Conservation (phyloP, 2,797 vertebrate genomes). For the Sebastes baramenuke region DNA sequence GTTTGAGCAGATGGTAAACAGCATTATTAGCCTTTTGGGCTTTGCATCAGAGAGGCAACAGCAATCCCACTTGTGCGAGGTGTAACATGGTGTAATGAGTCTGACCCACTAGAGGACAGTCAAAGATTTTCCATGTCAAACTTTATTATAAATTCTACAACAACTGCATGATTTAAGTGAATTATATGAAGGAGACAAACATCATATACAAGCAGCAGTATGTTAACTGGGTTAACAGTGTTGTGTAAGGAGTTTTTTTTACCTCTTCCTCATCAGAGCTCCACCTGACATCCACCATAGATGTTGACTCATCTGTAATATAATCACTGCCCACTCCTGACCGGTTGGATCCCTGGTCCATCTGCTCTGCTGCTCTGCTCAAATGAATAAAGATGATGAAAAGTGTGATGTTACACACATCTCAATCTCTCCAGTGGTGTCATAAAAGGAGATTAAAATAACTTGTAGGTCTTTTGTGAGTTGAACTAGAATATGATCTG, state of each 20-base stretch:
- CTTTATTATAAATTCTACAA: background rate
- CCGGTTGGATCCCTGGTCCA: constrained; percentile 69
- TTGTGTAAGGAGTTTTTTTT: background rate
- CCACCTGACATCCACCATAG: constrained; percentile 54
- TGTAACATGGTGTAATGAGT: constrained; percentile 3
- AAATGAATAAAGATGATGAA: background rate
- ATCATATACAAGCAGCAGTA: background rate
- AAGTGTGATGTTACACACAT: background rate
- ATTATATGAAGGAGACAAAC: background rate
- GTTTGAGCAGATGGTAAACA: constrained; percentile 13
- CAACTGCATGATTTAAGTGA: background rate
- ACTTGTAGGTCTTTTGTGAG: background rate
- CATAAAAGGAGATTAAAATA: background rate
- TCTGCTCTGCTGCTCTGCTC: constrained; percentile 47
- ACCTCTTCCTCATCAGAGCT: constrained; percentile 73
- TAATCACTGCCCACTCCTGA: constrained; percentile 67
- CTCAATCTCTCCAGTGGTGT: background rate
- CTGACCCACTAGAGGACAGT: constrained; percentile 29
- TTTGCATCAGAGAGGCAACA: constrained; percentile 2
- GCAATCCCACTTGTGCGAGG: constrained; percentile 5
- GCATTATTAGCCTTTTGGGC: background rate
- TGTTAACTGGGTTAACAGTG: background rate
- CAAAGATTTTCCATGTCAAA: background rate
- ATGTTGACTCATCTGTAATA: constrained; percentile 61
- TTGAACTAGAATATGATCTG: background rate